Percentiles rank a stretch among this genome's conserved stretches.
phyloP scores from a whole-genome alignment of 2,888 invertebrate species.

The Pemphredon lugubris region DNA sequence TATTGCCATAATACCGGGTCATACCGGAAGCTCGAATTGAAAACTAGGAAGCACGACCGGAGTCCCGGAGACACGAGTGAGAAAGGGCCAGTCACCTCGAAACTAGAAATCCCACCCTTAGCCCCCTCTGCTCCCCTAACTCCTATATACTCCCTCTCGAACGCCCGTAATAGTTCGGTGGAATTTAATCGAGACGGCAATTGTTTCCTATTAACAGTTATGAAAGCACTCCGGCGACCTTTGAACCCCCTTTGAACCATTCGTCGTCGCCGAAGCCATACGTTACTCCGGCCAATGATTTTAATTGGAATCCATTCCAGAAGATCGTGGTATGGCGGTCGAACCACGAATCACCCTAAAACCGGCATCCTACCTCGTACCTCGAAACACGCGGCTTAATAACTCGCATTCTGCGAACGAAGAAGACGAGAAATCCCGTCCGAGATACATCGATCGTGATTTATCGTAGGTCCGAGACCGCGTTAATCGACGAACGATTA shows the following conservation, averaged over 20 bases:
- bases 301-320: slow-evolving; percentile 52
- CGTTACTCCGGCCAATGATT: slow-evolving; percentile 27
- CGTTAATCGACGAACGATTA: too few relatives aligned
- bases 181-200: slow-evolving; percentile 63
- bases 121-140: not conserved
- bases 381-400: not conserved
- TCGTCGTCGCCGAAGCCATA: slow-evolving; percentile 38
- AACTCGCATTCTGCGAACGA: not conserved
- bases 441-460: not conserved
- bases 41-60: slow-evolving; percentile 27
- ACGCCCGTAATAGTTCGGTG: slow-evolving; percentile 46
- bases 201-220: slow-evolving; percentile 65
- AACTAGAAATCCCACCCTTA: slow-evolving; percentile 12
- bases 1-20: slow-evolving; percentile 22
- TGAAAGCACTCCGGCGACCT: slow-evolving; percentile 51
- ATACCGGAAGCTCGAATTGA: slow-evolving; percentile 8
- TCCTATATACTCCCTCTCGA: not conserved
- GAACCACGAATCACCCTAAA: slow-evolving; percentile 35
- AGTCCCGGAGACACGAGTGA: slow-evolving; percentile 4
- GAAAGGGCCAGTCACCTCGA: slow-evolving; percentile 43
- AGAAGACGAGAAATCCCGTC: not conserved
- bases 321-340: slow-evolving; percentile 23
- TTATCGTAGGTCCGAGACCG: too few relatives aligned
- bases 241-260: slow-evolving; percentile 40
- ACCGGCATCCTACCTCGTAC: slow-evolving; percentile 9